Evolutionary conservation across 92 coral and sea anemone genomes (phyloP).

Genomic region (Parazoanthus darwini): DNA sequence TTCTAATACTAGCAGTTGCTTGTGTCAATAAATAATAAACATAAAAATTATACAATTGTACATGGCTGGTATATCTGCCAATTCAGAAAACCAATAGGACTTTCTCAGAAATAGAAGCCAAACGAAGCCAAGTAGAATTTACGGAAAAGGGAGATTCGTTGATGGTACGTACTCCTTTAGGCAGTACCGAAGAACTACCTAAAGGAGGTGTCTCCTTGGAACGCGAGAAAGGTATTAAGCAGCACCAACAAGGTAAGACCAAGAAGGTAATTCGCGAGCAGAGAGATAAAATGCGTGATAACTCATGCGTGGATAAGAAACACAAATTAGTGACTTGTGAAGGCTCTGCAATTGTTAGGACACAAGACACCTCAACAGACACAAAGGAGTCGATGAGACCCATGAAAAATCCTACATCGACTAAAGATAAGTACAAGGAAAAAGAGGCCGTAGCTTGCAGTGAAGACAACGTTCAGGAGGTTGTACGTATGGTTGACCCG

Average conservation of each 20-base stretch:
- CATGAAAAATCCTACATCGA: not conserved
- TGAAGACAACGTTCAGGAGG: not conserved
- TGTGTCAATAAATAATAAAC: no score
- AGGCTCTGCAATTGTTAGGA: not conserved
- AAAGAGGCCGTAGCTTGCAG: not conserved
- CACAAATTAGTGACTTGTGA: not conserved
- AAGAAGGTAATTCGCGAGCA: not conserved
- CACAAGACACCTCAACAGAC: not conserved
- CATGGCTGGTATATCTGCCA: no score
- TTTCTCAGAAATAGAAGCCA: slow-evolving; percentile 14
- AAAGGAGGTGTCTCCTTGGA: not conserved
- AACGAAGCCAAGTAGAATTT: not conserved
- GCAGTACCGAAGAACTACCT: not conserved
- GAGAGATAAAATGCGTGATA: not conserved
- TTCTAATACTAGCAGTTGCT: no score
- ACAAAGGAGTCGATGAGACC: not conserved
- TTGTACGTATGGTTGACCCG: not conserved
- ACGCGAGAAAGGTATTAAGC: not conserved
- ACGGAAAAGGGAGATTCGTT: not conserved
- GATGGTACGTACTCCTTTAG: not conserved
- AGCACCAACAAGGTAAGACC: not conserved
- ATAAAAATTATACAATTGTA: no score
- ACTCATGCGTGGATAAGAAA: not conserved
- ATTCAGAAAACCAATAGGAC: not conserved
- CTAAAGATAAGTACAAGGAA: not conserved